phyloP scores from a whole-genome alignment of 2,797 vertebrate species.

The Periparus ater region DNA sequence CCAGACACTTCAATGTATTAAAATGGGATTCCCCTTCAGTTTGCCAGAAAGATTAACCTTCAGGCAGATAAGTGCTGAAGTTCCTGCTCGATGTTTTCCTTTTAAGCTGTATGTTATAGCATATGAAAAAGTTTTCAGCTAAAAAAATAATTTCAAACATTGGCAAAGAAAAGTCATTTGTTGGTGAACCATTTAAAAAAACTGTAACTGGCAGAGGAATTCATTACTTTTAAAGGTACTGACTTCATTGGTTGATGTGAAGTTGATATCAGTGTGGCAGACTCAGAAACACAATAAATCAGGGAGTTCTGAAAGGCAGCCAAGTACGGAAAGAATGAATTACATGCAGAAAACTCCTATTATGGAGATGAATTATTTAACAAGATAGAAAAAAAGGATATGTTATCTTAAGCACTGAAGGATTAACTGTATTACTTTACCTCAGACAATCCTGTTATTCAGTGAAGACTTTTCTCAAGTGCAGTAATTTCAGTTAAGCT shows the following conservation, averaged over 20 bases:
- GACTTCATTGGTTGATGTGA: background rate
- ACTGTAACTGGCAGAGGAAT: background rate
- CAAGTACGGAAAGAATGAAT: background rate
- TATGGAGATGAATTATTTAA: slow-evolving; percentile 45
- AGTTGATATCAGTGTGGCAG: background rate
- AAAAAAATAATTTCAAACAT: background rate
- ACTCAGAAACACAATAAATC: slow-evolving; percentile 1
- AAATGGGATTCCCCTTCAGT: background rate
- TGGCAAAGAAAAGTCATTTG: background rate
- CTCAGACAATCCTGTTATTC: background rate
- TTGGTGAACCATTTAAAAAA: background rate
- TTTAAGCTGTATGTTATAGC: background rate
- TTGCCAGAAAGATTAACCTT: background rate
- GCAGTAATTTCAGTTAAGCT: background rate
- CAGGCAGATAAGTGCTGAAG: background rate
- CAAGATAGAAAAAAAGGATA: background rate
- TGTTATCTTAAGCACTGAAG: background rate
- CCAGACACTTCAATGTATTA: background rate
- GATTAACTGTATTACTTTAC: slow-evolving; percentile 28
- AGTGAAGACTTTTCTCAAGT: background rate
- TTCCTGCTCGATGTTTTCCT: background rate
- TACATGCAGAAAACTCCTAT: slow-evolving; percentile 30
- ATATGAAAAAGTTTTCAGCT: background rate
- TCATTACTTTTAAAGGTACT: background rate
- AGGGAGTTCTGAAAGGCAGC: background rate